Base-by-base conservation (phyloP, 2,888 invertebrate genomes). In the Sabatieria punctata region DNA sequence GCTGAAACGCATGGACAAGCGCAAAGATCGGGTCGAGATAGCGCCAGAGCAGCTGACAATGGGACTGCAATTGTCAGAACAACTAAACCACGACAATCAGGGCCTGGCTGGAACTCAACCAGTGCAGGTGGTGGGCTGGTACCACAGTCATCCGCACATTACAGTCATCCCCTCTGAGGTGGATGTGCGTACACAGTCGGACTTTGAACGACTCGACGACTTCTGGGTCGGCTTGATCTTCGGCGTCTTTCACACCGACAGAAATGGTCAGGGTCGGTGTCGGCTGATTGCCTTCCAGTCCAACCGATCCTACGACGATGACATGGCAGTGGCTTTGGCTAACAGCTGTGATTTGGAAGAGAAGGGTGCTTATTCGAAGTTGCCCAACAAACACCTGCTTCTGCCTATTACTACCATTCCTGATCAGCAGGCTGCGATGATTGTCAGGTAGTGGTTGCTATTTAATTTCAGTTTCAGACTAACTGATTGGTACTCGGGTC, bases 141-240 rank as follows among this genome's bases (percentile, higher is more conserved):
- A 49, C 43, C 49, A 49, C 38, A 23, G 23, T 23, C 49, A 49
- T 24, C 49, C 49, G 24, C 49, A 49, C 40, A 49, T 49, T 25
- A 49, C 49, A 2, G 43, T 48, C 22, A 30, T 38, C 23, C 49
- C 49, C 11, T 43, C 43, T 13, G 43, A 22, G 3, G 47, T 48
- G 26, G 49, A 49, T 40, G 21, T 43, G 18, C n/a, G 33, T 15
- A 46, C 49, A 4, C 49, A 49, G 40, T 6, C 13, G 19, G n/a
- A 42, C 36, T 47, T 42, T 19, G 46, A 49, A 25, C 18, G 6
- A 33, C 38, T 38, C 8, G 27, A 18, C 26, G 15, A 11, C 24
- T 13, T 39, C 18, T 48, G 39, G 36, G 15, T 46, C 23, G 49
- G 49, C 13, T 25, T 48, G 3, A 48, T 48, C 23, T 47, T 48